These are phyloP conservation scores for Dasysyrphus tricinctus DNA, from an alignment of 2,888 invertebrate genomes.

Conservation along the genomic window DNA sequence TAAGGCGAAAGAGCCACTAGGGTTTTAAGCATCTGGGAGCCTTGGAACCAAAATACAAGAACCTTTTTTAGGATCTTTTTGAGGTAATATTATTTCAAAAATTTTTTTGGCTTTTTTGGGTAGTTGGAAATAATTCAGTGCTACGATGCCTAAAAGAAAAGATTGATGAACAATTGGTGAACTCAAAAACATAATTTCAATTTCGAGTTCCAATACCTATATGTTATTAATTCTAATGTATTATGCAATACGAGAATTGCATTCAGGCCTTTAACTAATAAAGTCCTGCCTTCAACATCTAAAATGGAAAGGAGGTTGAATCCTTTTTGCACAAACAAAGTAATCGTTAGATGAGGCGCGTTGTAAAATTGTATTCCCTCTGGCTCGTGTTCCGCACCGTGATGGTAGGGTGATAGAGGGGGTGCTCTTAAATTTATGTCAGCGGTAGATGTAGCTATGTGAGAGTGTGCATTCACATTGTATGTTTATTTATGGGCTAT, in stretches of 20 bases:
- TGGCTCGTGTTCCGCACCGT: neutral
- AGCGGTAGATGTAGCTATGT: constrained; percentile 30
- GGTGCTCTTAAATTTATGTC: constrained; percentile 63
- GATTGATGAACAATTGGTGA: no score
- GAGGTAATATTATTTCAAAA: no score
- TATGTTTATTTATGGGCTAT: constrained; percentile 76
- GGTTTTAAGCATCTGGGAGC: rapidly evolving
- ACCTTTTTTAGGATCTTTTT: no score
- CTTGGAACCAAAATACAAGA: neutral
- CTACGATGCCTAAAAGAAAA: no score
- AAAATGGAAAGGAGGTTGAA: constrained; percentile 29
- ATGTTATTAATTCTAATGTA: no score
- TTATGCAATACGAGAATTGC: neutral
- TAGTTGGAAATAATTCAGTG: no score
- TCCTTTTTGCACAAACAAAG: constrained; percentile 66
- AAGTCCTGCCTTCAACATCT: neutral
- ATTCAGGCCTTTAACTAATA: neutral
- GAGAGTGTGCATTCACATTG: constrained; percentile 43
- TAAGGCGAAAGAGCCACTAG: neutral
- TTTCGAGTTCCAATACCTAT: no score
- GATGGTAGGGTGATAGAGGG: neutral
- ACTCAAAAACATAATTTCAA: no score
- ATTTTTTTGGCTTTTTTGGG: no score
- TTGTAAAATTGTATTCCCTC: constrained; percentile 42
- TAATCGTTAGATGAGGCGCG: constrained; percentile 68